phyloP scores from a whole-genome alignment of 2,797 vertebrate genomes.

The Eurystomus glaucurus region DNA sequence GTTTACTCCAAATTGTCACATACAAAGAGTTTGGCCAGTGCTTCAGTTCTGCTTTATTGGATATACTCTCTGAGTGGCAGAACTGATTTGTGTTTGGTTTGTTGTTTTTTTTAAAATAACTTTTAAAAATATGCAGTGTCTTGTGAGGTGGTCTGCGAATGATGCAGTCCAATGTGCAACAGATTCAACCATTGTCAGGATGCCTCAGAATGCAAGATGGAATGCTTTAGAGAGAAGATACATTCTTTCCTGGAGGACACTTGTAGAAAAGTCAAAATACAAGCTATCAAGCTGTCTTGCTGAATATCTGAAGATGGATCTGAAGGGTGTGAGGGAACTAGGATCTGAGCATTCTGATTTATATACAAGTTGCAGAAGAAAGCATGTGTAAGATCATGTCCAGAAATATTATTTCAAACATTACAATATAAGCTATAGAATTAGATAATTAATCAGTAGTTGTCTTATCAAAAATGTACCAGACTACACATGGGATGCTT shows the following conservation, averaged over 20 bases:
- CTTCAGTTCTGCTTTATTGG: background rate
- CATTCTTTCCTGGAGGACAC: background rate
- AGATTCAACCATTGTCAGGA: background rate
- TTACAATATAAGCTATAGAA: background rate
- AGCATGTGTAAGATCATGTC: rapidly evolving
- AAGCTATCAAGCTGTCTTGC: background rate
- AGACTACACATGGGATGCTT: background rate
- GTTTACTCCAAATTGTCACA: background rate
- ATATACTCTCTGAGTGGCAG: background rate
- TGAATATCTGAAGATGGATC: background rate
- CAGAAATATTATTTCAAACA: background rate
- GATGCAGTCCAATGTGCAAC: background rate
- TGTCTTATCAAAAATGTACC: background rate
- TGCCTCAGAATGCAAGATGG: background rate
- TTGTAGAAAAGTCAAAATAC: background rate
- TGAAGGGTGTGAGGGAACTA: background rate
- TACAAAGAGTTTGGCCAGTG: background rate
- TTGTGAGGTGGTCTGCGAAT: background rate
- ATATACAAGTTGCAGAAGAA: background rate
- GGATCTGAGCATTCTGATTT: background rate
- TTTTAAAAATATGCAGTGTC: background rate
- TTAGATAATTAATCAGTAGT: background rate
- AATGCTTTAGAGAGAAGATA: too few relatives aligned
- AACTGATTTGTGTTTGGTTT: background rate
- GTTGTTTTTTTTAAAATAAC: background rate